Conservation (phyloP, 2,797 vertebrate species). For the Microctenopoma stevenorrisi region DNA sequence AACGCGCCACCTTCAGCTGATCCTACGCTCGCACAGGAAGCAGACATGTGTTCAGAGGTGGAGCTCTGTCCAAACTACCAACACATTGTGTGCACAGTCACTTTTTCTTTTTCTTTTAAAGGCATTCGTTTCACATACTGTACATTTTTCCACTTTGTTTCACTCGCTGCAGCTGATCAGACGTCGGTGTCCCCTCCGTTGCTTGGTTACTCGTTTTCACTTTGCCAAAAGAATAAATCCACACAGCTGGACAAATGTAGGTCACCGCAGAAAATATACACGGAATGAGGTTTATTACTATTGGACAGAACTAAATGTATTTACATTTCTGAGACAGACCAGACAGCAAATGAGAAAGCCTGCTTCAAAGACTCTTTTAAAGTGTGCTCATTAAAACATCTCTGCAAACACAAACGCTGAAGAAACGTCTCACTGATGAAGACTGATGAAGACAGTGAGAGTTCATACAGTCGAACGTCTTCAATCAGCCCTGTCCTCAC, state of each 20-base stretch:
- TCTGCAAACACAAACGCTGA: no score
- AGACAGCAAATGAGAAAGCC: background rate
- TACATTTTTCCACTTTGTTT: background rate
- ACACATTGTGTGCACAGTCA: background rate
- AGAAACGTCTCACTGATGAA: background rate
- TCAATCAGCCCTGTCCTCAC: background rate
- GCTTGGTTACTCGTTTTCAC: slow-evolving; percentile 49
- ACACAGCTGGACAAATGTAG: background rate
- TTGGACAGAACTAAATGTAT: background rate
- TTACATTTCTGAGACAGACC: background rate
- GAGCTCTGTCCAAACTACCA: background rate
- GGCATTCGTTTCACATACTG: background rate
- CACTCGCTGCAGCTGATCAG: background rate
- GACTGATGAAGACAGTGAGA: no score
- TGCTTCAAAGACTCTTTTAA: no score
- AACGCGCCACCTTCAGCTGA: background rate
- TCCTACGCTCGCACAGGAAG: background rate
- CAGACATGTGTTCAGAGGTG: background rate
- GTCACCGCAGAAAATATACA: background rate
- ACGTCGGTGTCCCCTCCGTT: slow-evolving; percentile 34
- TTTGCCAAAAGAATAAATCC: background rate
- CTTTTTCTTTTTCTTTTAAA: background rate
- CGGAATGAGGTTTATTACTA: no score
- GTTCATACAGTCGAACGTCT: background rate
- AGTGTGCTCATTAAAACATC: no score